Conservation (phyloP, 2,797 vertebrate species). For the Thamnophis elegans region DNA sequence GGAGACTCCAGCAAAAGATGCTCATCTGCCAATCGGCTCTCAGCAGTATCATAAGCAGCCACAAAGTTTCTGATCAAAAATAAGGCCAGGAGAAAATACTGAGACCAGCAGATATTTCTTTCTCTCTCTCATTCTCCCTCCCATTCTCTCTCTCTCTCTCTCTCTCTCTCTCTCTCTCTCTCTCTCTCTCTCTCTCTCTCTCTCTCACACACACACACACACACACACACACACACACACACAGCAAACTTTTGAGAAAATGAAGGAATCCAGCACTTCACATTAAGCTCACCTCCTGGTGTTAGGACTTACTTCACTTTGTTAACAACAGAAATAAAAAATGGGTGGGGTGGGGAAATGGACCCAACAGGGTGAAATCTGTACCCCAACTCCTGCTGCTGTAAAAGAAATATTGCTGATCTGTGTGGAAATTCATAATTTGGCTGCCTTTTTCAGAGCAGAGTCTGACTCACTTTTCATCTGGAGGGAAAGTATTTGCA, state of each 20-base stretch:
- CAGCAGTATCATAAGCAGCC: slow-evolving; percentile 79
- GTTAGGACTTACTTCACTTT: slow-evolving; percentile 9
- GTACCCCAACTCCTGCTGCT: not conserved
- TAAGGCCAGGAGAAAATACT: slow-evolving; percentile 72
- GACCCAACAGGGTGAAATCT: slow-evolving; percentile 16
- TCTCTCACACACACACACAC: too few relatives aligned
- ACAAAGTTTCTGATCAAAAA: slow-evolving; percentile 80
- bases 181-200: too few relatives aligned
- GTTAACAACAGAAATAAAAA: slow-evolving; percentile 53
- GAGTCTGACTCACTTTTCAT: not conserved
- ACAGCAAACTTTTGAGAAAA: slow-evolving; percentile 62
- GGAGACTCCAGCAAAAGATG: slow-evolving; percentile 81
- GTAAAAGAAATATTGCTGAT: not conserved
- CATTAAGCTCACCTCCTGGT: slow-evolving; percentile 32
- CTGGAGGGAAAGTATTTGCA: not conserved
- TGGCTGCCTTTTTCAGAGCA: not conserved
- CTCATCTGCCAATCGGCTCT: slow-evolving; percentile 81
- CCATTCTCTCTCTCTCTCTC: too few relatives aligned
- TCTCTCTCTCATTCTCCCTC: too few relatives aligned
- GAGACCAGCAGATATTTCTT: slow-evolving; percentile 56
- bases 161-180: rapidly evolving
- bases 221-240: not conserved
- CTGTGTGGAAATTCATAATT: not conserved
- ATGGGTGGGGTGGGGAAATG: not conserved
- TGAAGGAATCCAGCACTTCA: slow-evolving; percentile 27